These are phyloP conservation scores for Magallana ariakensis DNA, from an alignment of 1,140 invertebrate genomes.

Conservation along the genomic window DNA sequence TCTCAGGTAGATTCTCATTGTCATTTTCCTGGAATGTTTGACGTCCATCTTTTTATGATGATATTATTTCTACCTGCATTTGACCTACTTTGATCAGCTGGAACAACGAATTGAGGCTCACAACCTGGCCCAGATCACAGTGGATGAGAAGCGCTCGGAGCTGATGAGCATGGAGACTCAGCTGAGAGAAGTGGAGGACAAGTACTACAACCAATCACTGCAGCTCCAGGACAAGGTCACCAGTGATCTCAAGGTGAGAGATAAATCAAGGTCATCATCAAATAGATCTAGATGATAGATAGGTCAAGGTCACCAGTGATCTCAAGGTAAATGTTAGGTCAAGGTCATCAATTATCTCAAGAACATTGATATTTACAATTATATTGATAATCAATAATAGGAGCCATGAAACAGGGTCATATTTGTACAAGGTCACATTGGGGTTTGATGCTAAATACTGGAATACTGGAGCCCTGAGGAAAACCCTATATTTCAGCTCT, in stretches of 20 bases:
- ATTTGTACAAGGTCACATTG: too few species aligned
- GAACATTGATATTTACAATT: too few species aligned
- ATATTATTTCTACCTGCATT: not conserved
- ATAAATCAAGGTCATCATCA: too few species aligned
- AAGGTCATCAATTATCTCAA: conserved; percentile 72
- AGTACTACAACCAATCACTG: conserved; percentile 73
- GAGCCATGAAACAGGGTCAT: too few species aligned
- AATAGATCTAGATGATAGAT: not conserved
- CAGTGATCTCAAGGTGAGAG: conserved; percentile 72
- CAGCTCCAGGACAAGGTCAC: conserved; percentile 73
- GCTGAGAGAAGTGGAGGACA: conserved; percentile 74
- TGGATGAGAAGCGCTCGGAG: conserved; percentile 76
- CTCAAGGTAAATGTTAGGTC: conserved; percentile 66
- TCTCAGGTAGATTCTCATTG: conserved; percentile 69
- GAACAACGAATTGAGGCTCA: conserved; percentile 76
- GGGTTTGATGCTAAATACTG: too few species aligned
- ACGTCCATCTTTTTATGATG: not conserved
- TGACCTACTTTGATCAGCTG: conserved; percentile 62
- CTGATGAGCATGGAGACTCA: conserved; percentile 71
- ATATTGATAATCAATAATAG: too few species aligned
- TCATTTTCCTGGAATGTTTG: not conserved
- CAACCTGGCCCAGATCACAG: conserved; percentile 71
- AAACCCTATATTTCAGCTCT: too few species aligned
- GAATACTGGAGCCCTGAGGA: too few species aligned
- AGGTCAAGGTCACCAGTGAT: not conserved